phyloP scores from a whole-genome alignment of 1,140 invertebrate species.

The Drosophila yakuba region DNA sequence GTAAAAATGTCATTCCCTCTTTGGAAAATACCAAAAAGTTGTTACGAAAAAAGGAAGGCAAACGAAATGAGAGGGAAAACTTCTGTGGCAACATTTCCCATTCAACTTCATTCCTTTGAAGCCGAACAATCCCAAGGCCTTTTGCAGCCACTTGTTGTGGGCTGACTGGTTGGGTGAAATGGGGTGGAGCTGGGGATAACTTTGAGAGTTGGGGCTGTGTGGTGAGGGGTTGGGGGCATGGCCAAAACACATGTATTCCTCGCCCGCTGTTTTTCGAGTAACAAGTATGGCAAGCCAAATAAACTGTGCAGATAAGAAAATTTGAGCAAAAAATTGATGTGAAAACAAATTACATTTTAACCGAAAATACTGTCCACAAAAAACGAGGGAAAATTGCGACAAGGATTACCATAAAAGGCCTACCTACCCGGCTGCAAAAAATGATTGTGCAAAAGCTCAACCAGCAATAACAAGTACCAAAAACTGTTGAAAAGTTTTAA shows the following conservation, averaged over 20 bases:
- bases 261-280: constrained; percentile 21
- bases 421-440: constrained; percentile 18
- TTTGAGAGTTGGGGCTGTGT: background rate
- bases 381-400: background rate
- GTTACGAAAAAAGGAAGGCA: constrained; percentile 20
- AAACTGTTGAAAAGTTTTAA: constrained; percentile 76
- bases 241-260: constrained; percentile 49
- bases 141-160: constrained; percentile 69
- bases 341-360: constrained; percentile 55
- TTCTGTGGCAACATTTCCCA: constrained; percentile 52
- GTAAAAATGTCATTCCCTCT: constrained; percentile 32
- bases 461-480: constrained; percentile 31
- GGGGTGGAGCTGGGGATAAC: background rate
- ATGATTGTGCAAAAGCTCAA: constrained; percentile 45
- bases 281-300: constrained; percentile 36
- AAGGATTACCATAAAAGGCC: constrained; percentile 33
- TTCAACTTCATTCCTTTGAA: constrained; percentile 59
- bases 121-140: constrained; percentile 57
- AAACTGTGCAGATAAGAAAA: constrained; percentile 30
- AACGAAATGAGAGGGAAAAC: constrained; percentile 36
- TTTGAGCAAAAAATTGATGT: constrained; percentile 34
- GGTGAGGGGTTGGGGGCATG: background rate
- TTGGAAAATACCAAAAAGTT: constrained; percentile 43
- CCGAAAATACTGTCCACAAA: constrained; percentile 8
- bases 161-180: background rate